These are phyloP conservation scores for Aphidius gifuensis DNA, from an alignment of 1,140 invertebrate genomes.

Conservation along the genomic window DNA sequence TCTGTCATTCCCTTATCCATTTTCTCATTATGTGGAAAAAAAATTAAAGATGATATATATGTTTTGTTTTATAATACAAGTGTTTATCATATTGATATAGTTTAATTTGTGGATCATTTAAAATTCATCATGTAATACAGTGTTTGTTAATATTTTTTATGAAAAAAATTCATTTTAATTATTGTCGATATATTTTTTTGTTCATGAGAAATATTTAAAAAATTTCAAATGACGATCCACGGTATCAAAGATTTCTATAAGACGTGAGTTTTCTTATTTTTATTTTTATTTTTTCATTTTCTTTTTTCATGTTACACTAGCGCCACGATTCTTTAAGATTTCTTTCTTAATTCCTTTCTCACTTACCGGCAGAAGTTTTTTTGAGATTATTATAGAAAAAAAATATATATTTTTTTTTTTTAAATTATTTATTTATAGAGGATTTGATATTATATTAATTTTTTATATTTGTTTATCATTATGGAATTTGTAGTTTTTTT, in stretches of 20 bases:
- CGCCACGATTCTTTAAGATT: conserved; percentile 50
- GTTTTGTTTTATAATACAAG: too few relatives aligned
- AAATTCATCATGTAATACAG: too few relatives aligned
- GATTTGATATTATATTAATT: not conserved
- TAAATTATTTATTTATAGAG: not conserved
- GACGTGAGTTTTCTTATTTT: not conserved
- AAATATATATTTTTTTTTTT: not conserved
- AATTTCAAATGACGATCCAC: too few relatives aligned
- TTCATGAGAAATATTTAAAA: too few relatives aligned
- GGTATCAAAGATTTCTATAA: too few relatives aligned
- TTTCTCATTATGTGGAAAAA: not conserved
- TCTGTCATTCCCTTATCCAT: conserved; percentile 11
- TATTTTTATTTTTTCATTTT: conserved; percentile 25
- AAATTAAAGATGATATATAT: too few relatives aligned
- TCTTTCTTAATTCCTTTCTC: conserved; percentile 43
- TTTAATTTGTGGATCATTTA: too few relatives aligned
- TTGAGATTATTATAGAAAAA: not conserved
- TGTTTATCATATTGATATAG: too few relatives aligned
- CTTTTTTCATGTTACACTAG: conserved; percentile 42
- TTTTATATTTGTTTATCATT: not conserved
- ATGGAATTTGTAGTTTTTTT: not conserved
- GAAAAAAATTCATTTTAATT: not conserved
- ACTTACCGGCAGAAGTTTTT: conserved; percentile 19
- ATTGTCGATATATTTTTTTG: conserved; percentile 11
- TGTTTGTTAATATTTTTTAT: too few relatives aligned